These are phyloP conservation scores for Agraylea sexmaculata DNA, from an alignment of 1,140 invertebrate species.

Conservation along the genomic window DNA sequence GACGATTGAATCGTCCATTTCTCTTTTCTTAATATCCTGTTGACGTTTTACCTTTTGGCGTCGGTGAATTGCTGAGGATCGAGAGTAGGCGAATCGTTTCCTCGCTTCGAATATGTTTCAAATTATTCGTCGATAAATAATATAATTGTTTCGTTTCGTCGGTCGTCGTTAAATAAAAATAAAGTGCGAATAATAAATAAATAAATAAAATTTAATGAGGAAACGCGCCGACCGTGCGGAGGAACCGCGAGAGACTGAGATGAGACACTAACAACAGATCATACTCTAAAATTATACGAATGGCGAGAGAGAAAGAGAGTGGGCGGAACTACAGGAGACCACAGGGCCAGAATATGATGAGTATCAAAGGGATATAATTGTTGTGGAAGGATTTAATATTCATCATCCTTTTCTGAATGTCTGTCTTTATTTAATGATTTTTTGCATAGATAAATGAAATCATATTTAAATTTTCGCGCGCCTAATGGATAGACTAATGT, in stretches of 20 bases:
- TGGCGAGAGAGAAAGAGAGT: conserved; percentile 21
- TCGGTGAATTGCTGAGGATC: conserved; percentile 16
- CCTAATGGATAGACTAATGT: too few relatives aligned
- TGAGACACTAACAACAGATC: conserved; percentile 15
- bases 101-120: too few relatives aligned
- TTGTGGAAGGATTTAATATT: too few relatives aligned
- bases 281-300: conserved; percentile 27
- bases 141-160: too few relatives aligned
- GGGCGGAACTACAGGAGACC: background rate
- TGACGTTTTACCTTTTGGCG: conserved; percentile 6
- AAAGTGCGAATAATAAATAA: background rate
- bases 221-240: conserved; percentile 40
- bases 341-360: too few relatives aligned
- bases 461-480: too few relatives aligned
- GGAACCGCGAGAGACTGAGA: conserved; percentile 39
- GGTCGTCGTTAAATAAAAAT: too few relatives aligned
- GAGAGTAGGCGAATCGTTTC: conserved; percentile 22
- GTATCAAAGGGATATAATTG: too few relatives aligned
- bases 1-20: background rate
- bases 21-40: background rate
- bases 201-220: background rate
- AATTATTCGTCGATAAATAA: too few relatives aligned
- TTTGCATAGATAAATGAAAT: too few relatives aligned
- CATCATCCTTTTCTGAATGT: too few relatives aligned
- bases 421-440: too few relatives aligned